These are phyloP conservation scores for Luperina nickerlii DNA, from an alignment of 2,888 invertebrate genomes.

Conservation along the genomic window DNA sequence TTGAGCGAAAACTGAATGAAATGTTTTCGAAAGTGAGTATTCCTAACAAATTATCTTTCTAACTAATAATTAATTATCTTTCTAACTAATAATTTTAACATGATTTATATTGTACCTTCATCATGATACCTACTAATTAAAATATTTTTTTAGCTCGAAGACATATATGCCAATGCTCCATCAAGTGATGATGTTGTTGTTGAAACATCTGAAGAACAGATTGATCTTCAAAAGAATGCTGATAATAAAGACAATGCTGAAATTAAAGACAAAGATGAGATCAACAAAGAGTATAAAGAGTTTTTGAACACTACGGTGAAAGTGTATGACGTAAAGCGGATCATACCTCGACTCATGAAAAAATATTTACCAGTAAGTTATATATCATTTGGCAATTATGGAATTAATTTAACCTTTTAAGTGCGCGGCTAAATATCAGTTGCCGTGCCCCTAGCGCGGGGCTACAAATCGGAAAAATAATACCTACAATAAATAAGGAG, in stretches of 20 bases:
- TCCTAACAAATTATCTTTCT: neutral
- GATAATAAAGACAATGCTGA: neutral
- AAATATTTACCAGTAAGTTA: conserved; percentile 75
- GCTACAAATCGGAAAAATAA: too few relatives aligned
- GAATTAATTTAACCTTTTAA: too few relatives aligned
- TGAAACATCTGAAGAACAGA: conserved; percentile 1
- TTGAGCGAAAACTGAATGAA: conserved; percentile 63
- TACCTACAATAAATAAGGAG: too few relatives aligned
- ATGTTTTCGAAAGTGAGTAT: conserved; percentile 73
- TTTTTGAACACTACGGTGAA: conserved; percentile 42
- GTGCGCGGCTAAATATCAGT: too few relatives aligned
- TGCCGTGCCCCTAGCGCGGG: too few relatives aligned
- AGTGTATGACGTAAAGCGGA: conserved; percentile 45
- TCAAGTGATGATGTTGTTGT: neutral
- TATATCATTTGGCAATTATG: neutral
- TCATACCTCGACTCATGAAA: conserved; percentile 71
- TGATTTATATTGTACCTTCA: neutral
- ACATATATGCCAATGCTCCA: conserved; percentile 42
- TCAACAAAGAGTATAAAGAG: conserved; percentile 16
- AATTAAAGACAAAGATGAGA: neutral
- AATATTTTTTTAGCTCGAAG: conserved; percentile 48
- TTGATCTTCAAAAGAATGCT: conserved; percentile 14
- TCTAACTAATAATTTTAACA: neutral
- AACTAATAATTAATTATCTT: neutral
- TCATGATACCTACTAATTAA: neutral